A percentile compares a stretch with the other conserved stretches of the same genome.
Evolutionary conservation across 2,797 vertebrate genomes (phyloP).

Genomic region (Myiotriccus ornatus): DNA sequence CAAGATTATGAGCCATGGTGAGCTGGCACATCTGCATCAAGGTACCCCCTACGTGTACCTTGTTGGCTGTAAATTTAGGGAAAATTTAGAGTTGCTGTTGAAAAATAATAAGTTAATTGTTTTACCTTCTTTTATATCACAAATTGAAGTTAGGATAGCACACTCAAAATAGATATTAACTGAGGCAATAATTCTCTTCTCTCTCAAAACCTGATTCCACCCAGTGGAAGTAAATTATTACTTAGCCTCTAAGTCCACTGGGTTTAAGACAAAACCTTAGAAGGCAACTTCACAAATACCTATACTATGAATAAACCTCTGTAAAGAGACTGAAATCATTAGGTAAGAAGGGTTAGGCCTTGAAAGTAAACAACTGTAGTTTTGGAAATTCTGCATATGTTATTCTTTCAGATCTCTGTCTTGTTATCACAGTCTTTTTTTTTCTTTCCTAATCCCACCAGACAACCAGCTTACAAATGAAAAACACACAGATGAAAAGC

Average conservation of each 20-base stretch:
- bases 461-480: constrained; percentile 74
- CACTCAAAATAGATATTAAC: background rate
- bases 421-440: background rate
- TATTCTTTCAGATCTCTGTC: constrained; percentile 30
- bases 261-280: background rate
- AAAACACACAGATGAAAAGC: constrained; percentile 76
- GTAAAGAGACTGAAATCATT: background rate
- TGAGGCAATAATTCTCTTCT: background rate
- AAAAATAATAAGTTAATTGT: background rate
- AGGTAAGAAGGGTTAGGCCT: background rate
- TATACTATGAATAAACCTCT: background rate
- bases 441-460: constrained; percentile 51
- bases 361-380: constrained; percentile 13
- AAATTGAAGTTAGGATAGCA: background rate
- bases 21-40: constrained; percentile 2
- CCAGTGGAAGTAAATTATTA: background rate
- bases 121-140: background rate
- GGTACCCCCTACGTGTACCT: background rate
- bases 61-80: background rate
- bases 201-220: background rate
- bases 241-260: background rate
- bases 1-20: background rate
- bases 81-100: background rate
- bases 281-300: background rate
- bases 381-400: constrained; percentile 27